These are phyloP conservation scores for Microplitis deprimator DNA, from an alignment of 2,888 invertebrate genomes.

Conservation along the genomic window DNA sequence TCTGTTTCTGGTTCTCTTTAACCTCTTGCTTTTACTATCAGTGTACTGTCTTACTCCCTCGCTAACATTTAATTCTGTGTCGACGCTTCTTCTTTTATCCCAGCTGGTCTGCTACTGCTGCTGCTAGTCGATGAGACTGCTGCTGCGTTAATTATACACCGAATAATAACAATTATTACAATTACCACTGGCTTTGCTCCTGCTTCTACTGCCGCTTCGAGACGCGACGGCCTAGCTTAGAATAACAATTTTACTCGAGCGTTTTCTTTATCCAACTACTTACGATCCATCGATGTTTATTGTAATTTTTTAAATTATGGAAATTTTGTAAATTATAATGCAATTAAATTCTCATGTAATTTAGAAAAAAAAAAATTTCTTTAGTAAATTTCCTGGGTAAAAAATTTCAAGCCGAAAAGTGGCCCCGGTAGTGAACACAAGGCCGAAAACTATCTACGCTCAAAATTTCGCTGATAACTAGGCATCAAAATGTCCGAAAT, in stretches of 20 bases:
- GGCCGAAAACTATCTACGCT: too few species aligned
- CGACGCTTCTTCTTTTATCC: slow-evolving; percentile 35
- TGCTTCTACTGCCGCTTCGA: slow-evolving; percentile 8
- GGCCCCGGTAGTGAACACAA: too few species aligned
- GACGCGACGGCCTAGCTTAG: slow-evolving; percentile 50
- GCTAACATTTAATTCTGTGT: slow-evolving; percentile 13
- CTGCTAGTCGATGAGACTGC: slow-evolving; percentile 51
- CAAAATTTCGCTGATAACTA: too few species aligned
- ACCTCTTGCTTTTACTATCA: slow-evolving; percentile 28
- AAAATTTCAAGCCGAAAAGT: too few species aligned
- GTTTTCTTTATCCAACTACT: neutral
- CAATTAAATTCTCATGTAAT: too few species aligned
- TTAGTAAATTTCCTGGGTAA: too few species aligned
- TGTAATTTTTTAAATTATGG: neutral
- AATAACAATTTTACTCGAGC: slow-evolving; percentile 50
- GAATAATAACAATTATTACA: slow-evolving; percentile 69
- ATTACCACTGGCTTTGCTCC: slow-evolving; percentile 59
- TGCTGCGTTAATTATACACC: slow-evolving; percentile 66
- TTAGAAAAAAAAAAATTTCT: too few species aligned
- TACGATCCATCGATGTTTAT: neutral
- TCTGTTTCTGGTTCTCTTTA: slow-evolving; percentile 2
- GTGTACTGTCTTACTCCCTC: slow-evolving; percentile 29
- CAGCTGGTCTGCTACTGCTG: too few species aligned
- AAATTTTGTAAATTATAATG: too few species aligned
- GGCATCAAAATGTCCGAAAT: too few species aligned